Evolutionary conservation across 2,797 vertebrate genomes (phyloP), one percentile per base, ranked within the genome.

Genomic region (Urosaurus nigricauda): DNA sequence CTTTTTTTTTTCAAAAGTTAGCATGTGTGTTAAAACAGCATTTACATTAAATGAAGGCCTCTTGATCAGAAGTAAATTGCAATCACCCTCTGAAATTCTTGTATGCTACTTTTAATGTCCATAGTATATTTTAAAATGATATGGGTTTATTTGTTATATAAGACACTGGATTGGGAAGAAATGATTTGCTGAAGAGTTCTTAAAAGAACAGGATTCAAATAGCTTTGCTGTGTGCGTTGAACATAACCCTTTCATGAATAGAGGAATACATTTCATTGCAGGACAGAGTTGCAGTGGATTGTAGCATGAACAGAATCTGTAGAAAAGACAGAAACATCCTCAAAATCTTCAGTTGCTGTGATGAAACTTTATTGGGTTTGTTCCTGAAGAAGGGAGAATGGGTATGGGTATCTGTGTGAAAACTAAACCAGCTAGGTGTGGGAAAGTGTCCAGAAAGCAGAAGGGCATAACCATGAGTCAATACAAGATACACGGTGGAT

Each of bases 1-100:
- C n/a, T n/a, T 93, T 94, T 1, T 32, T 85, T 0, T 32, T 2
- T 5, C 21, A 37, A 79, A 84, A 68, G 3, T 60, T 82, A 79
- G 80, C 21, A 6, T 26, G 6, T 37, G 37, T 2, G 26, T 21
- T 74, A n/a, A 58, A n/a, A 60, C 47, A 35, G 68, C 78, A 78
- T 40, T 8, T 14, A 32, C 13, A 26, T 78, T 53, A 35, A 81
- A 79, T 58, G 29, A 84, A 85, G 75, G n/a, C 0, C 0, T 74
- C 16, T 37, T 17, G 35, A 79, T 63, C n/a, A 53, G 81, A 88
- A 2, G 8, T 35, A 8, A 77, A 43, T 82, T 24, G 0, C 1
- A 32, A 70, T 60, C 19, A 35, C 68, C 19, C 40, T 51, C 32
- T 71, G 35, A 88, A 79, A 71, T 17, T 70, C 12, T 58, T 17